Conservation (phyloP, 2,888 invertebrate genomes). For the Sesia apiformis region DNA sequence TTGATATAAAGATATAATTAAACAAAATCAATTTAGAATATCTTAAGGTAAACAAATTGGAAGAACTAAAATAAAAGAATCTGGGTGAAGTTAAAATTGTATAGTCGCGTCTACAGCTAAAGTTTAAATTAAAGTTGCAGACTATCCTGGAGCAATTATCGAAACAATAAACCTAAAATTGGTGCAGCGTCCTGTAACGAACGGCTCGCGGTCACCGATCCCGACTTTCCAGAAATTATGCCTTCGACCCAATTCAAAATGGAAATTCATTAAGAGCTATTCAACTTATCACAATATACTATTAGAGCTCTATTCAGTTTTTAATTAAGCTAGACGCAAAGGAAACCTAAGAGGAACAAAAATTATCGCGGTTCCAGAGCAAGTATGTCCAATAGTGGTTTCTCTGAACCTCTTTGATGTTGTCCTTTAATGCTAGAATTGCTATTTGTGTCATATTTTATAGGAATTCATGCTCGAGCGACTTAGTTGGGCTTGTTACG, state of each 20-base stretch:
- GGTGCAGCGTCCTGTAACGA: conserved; percentile 46
- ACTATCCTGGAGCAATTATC: conserved; percentile 63
- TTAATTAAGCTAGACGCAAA: conserved; percentile 41
- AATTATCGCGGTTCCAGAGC: conserved; percentile 12
- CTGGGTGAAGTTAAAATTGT: conserved; percentile 21
- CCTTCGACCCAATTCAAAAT: conserved; percentile 30
- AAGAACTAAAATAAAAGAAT: neutral
- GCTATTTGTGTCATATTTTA: conserved; percentile 52
- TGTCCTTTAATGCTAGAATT: conserved; percentile 41
- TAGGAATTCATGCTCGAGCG: conserved; percentile 43
- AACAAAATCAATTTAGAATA: neutral
- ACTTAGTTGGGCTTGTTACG: conserved; percentile 34
- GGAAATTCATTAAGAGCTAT: conserved; percentile 68
- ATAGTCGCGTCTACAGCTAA: conserved; percentile 18
- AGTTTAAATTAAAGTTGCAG: conserved; percentile 40
- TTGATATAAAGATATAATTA: neutral
- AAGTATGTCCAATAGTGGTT: conserved; percentile 36
- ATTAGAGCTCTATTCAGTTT: conserved; percentile 55
- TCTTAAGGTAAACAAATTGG: neutral
- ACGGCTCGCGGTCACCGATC: conserved; percentile 51
- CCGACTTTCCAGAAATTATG: conserved; percentile 38
- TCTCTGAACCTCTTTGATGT: conserved; percentile 56
- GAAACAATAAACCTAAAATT: conserved; percentile 71
- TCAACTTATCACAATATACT: conserved; percentile 66
- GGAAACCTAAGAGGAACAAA: conserved; percentile 13